Percentiles rank a stretch among this genome's conserved stretches.
Evolutionary conservation across 2,113 vertebrate species (phyloP).

Genomic region (Sebastes fasciatus): DNA sequence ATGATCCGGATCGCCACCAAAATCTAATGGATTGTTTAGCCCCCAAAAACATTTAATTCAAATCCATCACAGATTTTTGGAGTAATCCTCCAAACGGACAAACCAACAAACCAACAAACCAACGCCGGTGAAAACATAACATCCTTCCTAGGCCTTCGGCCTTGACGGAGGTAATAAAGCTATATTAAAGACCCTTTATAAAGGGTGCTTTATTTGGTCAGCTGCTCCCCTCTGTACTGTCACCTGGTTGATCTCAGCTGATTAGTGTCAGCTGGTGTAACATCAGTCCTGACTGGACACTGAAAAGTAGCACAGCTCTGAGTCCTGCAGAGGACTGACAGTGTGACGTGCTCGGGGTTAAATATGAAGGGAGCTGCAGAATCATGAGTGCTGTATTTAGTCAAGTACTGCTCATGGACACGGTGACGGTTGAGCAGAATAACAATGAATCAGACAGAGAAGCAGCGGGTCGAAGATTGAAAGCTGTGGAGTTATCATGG

Average conservation of each 20-base stretch:
- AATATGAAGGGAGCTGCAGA: conserved; percentile 9
- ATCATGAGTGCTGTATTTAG: not conserved
- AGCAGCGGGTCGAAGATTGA: not conserved
- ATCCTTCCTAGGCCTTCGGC: no score
- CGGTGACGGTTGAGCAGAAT: conserved; percentile 13
- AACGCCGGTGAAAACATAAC: no score
- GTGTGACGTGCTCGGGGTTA: not conserved
- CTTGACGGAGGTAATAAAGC: not conserved
- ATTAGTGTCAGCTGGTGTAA: conserved; percentile 17
- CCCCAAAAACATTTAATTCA: no score
- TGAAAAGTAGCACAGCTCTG: not conserved
- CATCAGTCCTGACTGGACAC: conserved; percentile 19
- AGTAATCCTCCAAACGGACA: no score
- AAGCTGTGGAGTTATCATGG: not conserved
- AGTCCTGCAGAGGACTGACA: not conserved
- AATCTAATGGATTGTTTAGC: no score
- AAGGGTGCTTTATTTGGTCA: not conserved
- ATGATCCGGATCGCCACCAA: no score
- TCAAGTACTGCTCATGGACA: not conserved
- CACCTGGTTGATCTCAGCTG: conserved; percentile 11
- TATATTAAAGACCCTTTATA: not conserved
- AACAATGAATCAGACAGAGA: conserved; percentile 11
- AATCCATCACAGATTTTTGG: no score
- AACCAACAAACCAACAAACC: no score
- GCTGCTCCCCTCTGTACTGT: not conserved